Evolutionary conservation across 2,888 invertebrate species (phyloP).

Genomic region (Lepidocyrtoides sp.): DNA sequence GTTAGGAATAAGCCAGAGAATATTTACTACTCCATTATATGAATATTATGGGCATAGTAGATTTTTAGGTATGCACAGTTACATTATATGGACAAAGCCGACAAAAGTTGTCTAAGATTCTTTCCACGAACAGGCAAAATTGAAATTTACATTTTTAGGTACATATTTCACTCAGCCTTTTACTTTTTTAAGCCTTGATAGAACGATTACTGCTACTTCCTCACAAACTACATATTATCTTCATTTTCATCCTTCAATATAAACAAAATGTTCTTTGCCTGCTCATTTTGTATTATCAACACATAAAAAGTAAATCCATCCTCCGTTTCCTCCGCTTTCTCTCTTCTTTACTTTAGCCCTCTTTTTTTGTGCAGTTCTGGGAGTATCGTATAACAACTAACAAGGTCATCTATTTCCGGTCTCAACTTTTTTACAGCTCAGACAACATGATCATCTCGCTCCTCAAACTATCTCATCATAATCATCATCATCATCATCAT

Average conservation of each 20-base stretch:
- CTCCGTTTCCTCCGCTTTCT: neutral
- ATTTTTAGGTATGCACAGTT: neutral
- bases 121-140: neutral
- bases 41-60: too few relatives aligned
- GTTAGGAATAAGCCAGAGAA: neutral
- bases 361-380: too few relatives aligned
- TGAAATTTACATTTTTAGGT: constrained; percentile 26
- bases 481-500: constrained; percentile 29
- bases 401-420: constrained; percentile 44
- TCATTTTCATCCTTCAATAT: constrained; percentile 13
- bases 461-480: constrained; percentile 14
- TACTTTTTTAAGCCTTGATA: neutral
- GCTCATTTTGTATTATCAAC: constrained; percentile 36
- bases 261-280: neutral
- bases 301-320: neutral
- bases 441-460: neutral
- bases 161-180: constrained; percentile 5
- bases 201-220: neutral
- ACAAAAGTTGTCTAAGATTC: neutral
- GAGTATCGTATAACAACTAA: constrained; percentile 21
- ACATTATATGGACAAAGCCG: neutral
- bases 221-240: too few relatives aligned
- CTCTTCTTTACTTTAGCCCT: neutral
- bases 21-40: too few relatives aligned
- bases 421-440: constrained; percentile 30